Percentiles rank a stretch among this genome's conserved stretches.
Conservation (phyloP, 2,888 invertebrate genomes). For the Strigamia maritima region DNA sequence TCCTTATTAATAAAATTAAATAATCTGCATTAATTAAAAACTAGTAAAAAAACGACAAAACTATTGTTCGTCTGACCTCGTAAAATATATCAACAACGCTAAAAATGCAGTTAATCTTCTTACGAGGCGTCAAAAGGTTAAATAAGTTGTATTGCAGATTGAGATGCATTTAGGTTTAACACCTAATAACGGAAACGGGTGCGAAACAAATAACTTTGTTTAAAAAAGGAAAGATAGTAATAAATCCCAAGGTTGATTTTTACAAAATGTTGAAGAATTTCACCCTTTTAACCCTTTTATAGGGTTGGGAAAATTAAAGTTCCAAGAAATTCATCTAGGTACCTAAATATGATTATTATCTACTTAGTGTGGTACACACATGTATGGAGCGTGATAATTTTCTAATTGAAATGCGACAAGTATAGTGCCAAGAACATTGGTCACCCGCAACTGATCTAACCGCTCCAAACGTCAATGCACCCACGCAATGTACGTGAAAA, state of each 20-base stretch:
- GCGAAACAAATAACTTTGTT: not conserved
- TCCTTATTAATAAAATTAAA: not conserved
- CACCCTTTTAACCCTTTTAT: constrained; percentile 12
- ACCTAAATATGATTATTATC: not conserved
- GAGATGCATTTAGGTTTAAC: constrained; percentile 31
- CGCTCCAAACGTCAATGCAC: not conserved
- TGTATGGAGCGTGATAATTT: not conserved
- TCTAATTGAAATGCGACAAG: constrained; percentile 2
- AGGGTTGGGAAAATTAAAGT: not conserved
- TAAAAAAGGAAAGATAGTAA: too few species aligned
- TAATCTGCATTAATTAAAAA: not conserved
- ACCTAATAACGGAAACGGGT: not conserved
- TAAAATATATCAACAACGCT: not conserved
- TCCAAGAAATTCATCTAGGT: not conserved
- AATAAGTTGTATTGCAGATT: not conserved
- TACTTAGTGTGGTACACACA: not conserved
- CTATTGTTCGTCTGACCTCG: constrained; percentile 16
- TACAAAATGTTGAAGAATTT: not conserved
- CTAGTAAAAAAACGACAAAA: not conserved
- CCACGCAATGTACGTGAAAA: constrained; percentile 8
- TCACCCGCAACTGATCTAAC: not conserved
- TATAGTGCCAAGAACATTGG: not conserved
- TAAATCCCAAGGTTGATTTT: not conserved
- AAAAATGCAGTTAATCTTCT: not conserved
- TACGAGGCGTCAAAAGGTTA: not conserved